phyloP scores from a whole-genome alignment of 2,113 vertebrate genomes.

The Pteropus alecto region DNA sequence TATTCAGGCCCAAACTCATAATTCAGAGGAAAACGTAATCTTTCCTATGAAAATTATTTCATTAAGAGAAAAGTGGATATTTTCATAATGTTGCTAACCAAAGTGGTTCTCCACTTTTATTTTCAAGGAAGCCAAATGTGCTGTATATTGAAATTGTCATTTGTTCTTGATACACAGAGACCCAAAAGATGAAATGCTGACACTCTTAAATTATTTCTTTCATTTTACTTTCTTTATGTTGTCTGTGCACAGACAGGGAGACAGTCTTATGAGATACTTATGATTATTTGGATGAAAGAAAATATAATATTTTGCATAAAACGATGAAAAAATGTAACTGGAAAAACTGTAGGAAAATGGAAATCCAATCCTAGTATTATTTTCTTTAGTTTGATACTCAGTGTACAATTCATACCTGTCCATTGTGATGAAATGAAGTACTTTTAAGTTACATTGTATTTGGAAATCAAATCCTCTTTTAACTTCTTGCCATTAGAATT shows the following conservation, averaged over 20 bases:
- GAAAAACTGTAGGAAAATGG: background rate
- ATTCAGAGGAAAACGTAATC: background rate
- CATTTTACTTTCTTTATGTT: conserved; percentile 22
- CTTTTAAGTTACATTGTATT: background rate
- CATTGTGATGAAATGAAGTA: background rate
- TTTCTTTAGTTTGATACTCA: background rate
- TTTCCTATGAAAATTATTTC: conserved; percentile 20
- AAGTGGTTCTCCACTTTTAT: background rate
- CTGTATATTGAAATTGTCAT: conserved; percentile 3
- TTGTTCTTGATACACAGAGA: background rate
- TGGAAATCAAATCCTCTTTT: background rate
- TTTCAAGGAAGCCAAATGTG: background rate
- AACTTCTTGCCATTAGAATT: background rate
- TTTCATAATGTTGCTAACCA: conserved; percentile 2
- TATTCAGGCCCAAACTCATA: background rate
- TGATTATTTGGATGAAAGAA: conserved; percentile 34
- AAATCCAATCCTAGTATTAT: background rate
- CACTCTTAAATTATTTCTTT: conserved; percentile 1
- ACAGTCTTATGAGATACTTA: background rate
- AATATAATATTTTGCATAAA: background rate
- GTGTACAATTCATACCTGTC: background rate
- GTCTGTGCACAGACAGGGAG: background rate
- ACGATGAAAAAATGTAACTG: conserved; percentile 16
- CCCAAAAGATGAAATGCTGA: conserved; percentile 22
- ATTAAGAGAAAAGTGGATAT: conserved; percentile 20